Conservation (phyloP, 2,888 invertebrate species). For the Eutolmus rufibarbis region DNA sequence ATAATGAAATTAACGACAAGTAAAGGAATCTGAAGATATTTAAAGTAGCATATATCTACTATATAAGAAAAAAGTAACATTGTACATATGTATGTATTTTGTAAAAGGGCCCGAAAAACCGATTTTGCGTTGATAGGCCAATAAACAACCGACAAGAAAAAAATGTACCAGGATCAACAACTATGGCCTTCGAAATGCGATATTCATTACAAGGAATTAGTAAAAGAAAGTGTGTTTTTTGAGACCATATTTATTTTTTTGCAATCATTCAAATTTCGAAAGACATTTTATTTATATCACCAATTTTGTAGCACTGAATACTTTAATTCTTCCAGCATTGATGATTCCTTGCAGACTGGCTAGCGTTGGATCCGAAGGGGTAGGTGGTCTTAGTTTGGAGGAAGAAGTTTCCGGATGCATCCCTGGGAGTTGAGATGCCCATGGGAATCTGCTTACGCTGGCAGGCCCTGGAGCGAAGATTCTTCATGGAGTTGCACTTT, state of each 20-base stretch:
- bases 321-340: neutral
- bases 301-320: neutral
- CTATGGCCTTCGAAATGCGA: too few species aligned
- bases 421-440: constrained; percentile 55
- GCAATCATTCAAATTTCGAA: neutral
- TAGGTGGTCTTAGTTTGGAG: constrained; percentile 57
- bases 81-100: too few species aligned
- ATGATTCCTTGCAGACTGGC: neutral
- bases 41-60: too few species aligned
- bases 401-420: constrained; percentile 57
- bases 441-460: constrained; percentile 56
- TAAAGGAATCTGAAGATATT: too few species aligned
- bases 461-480: constrained; percentile 51
- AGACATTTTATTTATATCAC: neutral
- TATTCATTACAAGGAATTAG: too few species aligned
- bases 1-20: too few species aligned
- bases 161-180: too few species aligned
- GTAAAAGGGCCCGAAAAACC: too few species aligned
- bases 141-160: too few species aligned
- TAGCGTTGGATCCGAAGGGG: constrained; percentile 56
- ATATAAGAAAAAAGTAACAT: too few species aligned
- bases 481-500: constrained; percentile 53
- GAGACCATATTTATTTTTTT: neutral
- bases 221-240: neutral
- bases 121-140: too few species aligned